Evolutionary conservation across 2,888 invertebrate genomes (phyloP).

Genomic region (Lycophotia porphyrea): DNA sequence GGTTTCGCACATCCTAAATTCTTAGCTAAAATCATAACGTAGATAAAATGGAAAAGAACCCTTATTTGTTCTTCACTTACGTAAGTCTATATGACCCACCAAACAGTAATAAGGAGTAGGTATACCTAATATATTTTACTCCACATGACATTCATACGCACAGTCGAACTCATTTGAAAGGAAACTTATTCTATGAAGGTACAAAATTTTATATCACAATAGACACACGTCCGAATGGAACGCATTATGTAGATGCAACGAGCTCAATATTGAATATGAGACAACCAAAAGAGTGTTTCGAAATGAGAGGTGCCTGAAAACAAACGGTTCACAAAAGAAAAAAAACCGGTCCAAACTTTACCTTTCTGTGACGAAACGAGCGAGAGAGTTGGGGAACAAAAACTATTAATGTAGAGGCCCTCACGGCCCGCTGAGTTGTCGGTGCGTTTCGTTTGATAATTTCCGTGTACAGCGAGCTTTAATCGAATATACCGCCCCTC

Average conservation of each 20-base stretch:
- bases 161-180: slow-evolving; percentile 23
- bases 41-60: not conserved
- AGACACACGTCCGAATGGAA: slow-evolving; percentile 61
- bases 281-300: slow-evolving; percentile 69
- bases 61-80: not conserved
- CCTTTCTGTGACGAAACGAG: slow-evolving; percentile 81
- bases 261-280: slow-evolving; percentile 70
- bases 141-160: slow-evolving; percentile 38
- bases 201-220: slow-evolving; percentile 66
- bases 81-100: slow-evolving; percentile 4
- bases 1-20: not conserved
- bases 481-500: slow-evolving; percentile 86
- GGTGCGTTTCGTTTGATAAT: slow-evolving; percentile 89
- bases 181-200: slow-evolving; percentile 57
- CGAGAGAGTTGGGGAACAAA: slow-evolving; percentile 85
- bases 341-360: slow-evolving; percentile 73
- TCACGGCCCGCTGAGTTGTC: slow-evolving; percentile 87
- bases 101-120: slow-evolving; percentile 31
- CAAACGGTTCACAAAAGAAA: slow-evolving; percentile 74
- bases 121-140: slow-evolving; percentile 37
- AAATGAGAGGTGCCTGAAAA: slow-evolving; percentile 79
- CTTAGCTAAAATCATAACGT: not conserved
- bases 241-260: slow-evolving; percentile 72
- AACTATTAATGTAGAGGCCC: slow-evolving; percentile 88
- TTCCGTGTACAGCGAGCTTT: slow-evolving; percentile 87